Conservation (phyloP, 2,888 invertebrate genomes). For the Ectemnius cavifrons region DNA sequence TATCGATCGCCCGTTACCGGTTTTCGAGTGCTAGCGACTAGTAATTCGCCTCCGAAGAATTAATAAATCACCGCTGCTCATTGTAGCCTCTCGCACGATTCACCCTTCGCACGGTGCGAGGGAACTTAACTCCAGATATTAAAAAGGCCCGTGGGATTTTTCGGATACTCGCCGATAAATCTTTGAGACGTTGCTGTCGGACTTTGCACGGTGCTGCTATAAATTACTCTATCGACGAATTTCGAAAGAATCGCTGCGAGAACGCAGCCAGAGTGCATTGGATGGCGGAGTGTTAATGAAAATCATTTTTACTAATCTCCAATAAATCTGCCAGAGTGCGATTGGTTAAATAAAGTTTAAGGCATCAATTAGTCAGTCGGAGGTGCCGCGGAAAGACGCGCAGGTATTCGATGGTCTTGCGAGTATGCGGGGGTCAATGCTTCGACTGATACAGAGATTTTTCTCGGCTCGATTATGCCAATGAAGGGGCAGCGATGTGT, state of each 20-base stretch:
- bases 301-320: neutral
- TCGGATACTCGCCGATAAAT: conserved; percentile 42
- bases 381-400: neutral
- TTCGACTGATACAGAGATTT: neutral
- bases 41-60: conserved; percentile 45
- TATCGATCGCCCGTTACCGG: conserved; percentile 53
- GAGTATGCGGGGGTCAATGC: conserved; percentile 5
- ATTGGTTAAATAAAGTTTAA: neutral
- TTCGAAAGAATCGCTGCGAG: conserved; percentile 25
- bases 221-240: conserved; percentile 48
- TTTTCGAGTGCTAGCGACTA: conserved; percentile 27
- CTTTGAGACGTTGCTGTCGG: conserved; percentile 8
- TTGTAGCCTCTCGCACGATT: conserved; percentile 49
- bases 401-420: neutral
- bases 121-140: conserved; percentile 32
- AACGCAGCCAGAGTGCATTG: no score
- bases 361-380: neutral
- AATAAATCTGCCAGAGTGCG: neutral
- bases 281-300: no score
- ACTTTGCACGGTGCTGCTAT: conserved; percentile 22
- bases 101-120: conserved; percentile 29
- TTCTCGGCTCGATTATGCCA: conserved; percentile 19
- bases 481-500: conserved; percentile 10
- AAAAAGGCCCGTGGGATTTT: conserved; percentile 43
- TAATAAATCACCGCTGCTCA: conserved; percentile 58